Conservation (phyloP, 2,113 vertebrate species). For the Myotis lucifugus region DNA sequence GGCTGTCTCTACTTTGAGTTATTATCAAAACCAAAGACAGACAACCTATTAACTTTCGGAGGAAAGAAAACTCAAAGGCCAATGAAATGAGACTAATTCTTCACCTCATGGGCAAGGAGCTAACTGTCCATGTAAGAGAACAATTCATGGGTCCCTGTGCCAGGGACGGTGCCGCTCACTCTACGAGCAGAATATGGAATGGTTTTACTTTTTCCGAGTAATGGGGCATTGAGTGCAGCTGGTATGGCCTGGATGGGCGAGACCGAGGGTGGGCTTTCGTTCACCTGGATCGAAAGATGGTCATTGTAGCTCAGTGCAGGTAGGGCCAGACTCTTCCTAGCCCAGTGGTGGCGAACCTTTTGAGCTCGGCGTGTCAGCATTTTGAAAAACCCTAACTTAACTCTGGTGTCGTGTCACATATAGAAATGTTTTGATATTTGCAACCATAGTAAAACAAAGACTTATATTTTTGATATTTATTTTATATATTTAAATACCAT, state of each 20-base stretch:
- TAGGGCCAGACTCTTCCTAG: background rate
- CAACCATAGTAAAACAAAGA: no score
- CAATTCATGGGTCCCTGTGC: background rate
- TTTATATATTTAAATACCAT: no score
- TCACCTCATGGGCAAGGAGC: background rate
- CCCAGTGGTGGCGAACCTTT: no score
- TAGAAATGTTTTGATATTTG: no score
- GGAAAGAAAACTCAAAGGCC: background rate
- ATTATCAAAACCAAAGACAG: slow-evolving; percentile 68
- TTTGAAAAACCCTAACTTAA: no score
- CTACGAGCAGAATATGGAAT: background rate
- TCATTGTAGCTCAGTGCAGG: background rate
- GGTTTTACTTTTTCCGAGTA: background rate
- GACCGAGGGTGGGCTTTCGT: background rate
- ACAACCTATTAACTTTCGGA: background rate
- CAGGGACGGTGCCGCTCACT: background rate
- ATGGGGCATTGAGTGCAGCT: background rate
- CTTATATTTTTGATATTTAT: no score
- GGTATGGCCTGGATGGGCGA: background rate
- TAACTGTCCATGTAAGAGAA: background rate
- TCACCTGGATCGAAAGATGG: background rate
- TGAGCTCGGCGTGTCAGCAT: no score
- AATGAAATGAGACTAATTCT: slow-evolving; percentile 41
- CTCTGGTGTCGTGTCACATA: no score
- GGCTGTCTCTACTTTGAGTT: slow-evolving; percentile 63